A percentile compares a stretch with the other conserved stretches of the same genome.
Conservation (phyloP, 2,113 vertebrate genomes). For the Neogobius melanostomus region DNA sequence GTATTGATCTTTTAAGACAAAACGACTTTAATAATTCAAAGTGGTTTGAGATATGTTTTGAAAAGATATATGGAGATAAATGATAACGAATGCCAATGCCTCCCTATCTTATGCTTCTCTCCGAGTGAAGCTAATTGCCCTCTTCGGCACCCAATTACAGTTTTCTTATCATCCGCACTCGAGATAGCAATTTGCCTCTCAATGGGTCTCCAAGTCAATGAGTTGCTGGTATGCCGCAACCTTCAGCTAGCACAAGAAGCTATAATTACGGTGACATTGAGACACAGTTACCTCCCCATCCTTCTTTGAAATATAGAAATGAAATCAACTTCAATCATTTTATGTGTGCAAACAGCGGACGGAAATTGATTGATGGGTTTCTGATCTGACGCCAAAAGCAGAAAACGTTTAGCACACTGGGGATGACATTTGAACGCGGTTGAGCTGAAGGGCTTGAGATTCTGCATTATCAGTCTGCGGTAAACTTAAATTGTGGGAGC, state of each 20-base stretch:
- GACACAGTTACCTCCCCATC: slow-evolving; percentile 47
- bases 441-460: background rate
- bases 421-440: background rate
- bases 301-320: slow-evolving; percentile 27
- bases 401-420: background rate
- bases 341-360: slow-evolving; percentile 4
- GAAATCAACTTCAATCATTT: background rate
- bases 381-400: background rate
- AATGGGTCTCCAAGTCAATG: slow-evolving; percentile 55
- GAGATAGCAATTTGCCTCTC: slow-evolving; percentile 65
- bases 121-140: slow-evolving; percentile 52
- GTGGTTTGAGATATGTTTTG: background rate
- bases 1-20: slow-evolving; percentile 10
- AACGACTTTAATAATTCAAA: slow-evolving; percentile 2
- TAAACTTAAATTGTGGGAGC: slow-evolving; percentile 13
- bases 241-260: slow-evolving; percentile 44
- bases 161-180: slow-evolving; percentile 60
- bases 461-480: slow-evolving; percentile 10
- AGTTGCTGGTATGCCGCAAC: slow-evolving; percentile 47
- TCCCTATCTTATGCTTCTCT: slow-evolving; percentile 29
- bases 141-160: slow-evolving; percentile 59
- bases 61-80: slow-evolving; percentile 31
- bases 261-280: slow-evolving; percentile 63
- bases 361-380: background rate
- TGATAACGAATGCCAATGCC: slow-evolving; percentile 34